These are phyloP conservation scores for Drosophila imparisetae DNA, from an alignment of 2,888 invertebrate species.

Conservation along the genomic window DNA sequence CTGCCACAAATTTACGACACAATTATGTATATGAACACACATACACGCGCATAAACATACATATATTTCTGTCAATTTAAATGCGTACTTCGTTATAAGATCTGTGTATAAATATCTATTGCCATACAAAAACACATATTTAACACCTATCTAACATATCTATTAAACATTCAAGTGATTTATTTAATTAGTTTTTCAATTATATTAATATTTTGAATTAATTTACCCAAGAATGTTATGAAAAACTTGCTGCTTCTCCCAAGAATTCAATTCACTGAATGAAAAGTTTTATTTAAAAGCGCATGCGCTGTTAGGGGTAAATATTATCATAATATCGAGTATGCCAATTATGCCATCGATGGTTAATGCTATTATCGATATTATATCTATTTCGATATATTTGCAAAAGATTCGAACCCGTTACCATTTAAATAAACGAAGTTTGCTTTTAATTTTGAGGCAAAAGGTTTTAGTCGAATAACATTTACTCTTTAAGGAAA, in stretches of 20 bases:
- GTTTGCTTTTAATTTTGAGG: neutral
- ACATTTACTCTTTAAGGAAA: constrained; percentile 53
- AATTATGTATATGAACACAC: constrained; percentile 13
- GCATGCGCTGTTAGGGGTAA: constrained; percentile 21
- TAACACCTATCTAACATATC: neutral
- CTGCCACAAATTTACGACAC: constrained; percentile 3
- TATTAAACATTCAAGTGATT: neutral
- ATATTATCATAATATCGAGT: constrained; percentile 10
- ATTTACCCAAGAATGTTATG: neutral
- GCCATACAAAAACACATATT: neutral
- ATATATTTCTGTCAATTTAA: neutral
- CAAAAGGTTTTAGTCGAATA: neutral
- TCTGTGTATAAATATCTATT: neutral
- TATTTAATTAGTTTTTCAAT: neutral
- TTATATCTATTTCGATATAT: neutral
- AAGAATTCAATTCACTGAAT: constrained; percentile 6
- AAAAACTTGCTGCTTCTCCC: neutral
- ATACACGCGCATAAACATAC: neutral
- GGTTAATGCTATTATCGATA: neutral
- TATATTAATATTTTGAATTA: neutral
- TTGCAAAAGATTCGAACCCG: neutral
- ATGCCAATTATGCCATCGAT: constrained; percentile 9
- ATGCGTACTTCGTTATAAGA: neutral
- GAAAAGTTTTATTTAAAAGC: constrained; percentile 12
- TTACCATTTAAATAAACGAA: neutral